Evolutionary conservation across 2,797 vertebrate genomes (phyloP).

Genomic region (Anomalospiza imberbis): DNA sequence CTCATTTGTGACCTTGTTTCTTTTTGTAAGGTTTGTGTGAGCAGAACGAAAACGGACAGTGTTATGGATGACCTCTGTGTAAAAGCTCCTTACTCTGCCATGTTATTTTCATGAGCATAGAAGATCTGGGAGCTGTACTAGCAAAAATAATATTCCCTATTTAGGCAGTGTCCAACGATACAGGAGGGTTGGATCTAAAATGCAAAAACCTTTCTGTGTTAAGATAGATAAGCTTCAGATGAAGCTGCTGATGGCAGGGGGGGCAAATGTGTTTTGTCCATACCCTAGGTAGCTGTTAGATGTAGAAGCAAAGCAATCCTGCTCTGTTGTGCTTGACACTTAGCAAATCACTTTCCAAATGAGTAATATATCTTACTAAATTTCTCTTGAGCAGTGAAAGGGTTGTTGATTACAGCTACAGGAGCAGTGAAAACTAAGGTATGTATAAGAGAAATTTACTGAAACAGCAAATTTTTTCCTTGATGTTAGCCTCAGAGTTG

Average conservation of each 20-base stretch:
- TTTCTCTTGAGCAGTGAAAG: background rate
- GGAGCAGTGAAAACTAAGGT: background rate
- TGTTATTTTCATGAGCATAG: background rate
- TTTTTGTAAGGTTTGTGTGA: background rate
- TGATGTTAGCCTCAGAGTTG: background rate
- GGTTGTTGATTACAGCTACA: background rate
- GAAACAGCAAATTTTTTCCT: background rate
- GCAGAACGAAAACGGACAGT: background rate
- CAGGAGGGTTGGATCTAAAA: background rate
- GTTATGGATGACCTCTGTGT: rapidly evolving
- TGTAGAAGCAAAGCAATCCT: background rate
- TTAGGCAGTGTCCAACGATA: rapidly evolving
- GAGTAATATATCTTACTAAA: background rate
- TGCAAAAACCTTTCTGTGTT: background rate
- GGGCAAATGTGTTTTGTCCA: background rate
- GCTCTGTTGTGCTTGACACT: background rate
- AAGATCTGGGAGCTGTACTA: background rate
- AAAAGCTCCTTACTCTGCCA: background rate
- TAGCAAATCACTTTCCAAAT: background rate
- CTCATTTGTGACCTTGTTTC: rapidly evolving
- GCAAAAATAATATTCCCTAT: background rate
- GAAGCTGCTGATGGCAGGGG: background rate
- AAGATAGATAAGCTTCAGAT: background rate
- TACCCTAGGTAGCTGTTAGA: background rate
- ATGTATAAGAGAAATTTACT: background rate